Evolutionary conservation across 2,888 invertebrate species (phyloP).

Genomic region (Xestia rhomboidea): DNA sequence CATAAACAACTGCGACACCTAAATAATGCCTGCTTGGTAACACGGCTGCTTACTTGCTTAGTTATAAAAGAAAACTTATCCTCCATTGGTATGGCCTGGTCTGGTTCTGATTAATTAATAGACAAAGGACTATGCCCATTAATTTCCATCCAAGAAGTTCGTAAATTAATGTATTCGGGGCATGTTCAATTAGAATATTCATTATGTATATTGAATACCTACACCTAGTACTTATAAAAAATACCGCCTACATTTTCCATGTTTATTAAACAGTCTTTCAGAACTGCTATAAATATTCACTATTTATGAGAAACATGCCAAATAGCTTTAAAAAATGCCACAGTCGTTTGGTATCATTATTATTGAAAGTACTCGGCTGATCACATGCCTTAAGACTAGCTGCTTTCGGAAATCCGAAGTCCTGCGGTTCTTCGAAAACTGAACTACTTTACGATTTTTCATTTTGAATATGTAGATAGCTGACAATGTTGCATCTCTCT

Average conservation of each 20-base stretch:
- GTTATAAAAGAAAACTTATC: neutral
- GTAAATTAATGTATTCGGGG: constrained; percentile 23
- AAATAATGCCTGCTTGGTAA: neutral
- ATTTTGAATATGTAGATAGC: neutral
- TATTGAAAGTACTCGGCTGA: neutral
- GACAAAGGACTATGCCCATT: constrained; percentile 19
- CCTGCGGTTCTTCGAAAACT: neutral
- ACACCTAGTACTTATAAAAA: neutral
- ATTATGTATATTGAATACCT: constrained; percentile 20
- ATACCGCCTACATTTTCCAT: neutral
- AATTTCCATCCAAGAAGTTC: constrained; percentile 31
- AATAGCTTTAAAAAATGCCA: neutral
- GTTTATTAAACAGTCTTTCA: neutral
- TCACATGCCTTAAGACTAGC: neutral
- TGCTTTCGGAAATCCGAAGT: too few relatives aligned
- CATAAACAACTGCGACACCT: neutral
- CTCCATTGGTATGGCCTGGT: constrained; percentile 6
- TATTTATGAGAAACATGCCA: neutral
- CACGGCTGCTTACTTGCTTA: too few relatives aligned
- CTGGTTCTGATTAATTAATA: constrained; percentile 21
- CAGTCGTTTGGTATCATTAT: neutral
- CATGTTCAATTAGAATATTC: constrained; percentile 13
- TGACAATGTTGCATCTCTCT: constrained; percentile 2
- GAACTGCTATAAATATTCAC: neutral
- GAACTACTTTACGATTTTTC: neutral